A percentile compares a stretch with the other conserved stretches of the same genome.
Evolutionary conservation across 2,113 vertebrate species (phyloP).

Genomic region (Muntiacus reevesi): DNA sequence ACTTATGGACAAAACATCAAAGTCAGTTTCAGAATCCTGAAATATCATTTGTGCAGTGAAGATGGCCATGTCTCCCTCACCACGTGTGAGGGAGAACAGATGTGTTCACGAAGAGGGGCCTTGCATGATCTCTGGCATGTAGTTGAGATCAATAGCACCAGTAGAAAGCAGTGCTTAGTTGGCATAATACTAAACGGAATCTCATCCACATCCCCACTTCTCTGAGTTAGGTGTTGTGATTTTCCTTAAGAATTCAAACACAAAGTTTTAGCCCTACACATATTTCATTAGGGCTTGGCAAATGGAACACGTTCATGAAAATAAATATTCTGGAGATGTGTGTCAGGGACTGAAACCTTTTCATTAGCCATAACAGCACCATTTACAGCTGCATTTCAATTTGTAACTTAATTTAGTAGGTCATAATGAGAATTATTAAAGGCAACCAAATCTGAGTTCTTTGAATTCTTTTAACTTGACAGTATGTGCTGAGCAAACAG

Average conservation of each 20-base stretch:
- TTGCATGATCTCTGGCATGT: neutral
- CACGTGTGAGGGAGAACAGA: neutral
- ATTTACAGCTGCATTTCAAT: slow-evolving; percentile 33
- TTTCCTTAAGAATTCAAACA: slow-evolving; percentile 22
- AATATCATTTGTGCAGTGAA: neutral
- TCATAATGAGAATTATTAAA: slow-evolving; percentile 40
- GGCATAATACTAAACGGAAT: slow-evolving; percentile 18
- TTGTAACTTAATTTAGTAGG: slow-evolving; percentile 51
- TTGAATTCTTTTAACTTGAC: slow-evolving; percentile 56
- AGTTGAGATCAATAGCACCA: neutral
- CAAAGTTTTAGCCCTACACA: neutral
- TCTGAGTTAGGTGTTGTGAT: neutral
- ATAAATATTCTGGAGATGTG: slow-evolving; percentile 14
- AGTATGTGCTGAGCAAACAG: slow-evolving; percentile 34
- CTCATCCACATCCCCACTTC: neutral
- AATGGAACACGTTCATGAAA: slow-evolving; percentile 30
- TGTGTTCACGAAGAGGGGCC: neutral
- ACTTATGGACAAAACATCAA: neutral
- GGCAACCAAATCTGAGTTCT: slow-evolving; percentile 47
- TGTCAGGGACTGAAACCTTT: slow-evolving; percentile 45
- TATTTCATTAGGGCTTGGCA: slow-evolving; percentile 44
- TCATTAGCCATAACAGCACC: neutral
- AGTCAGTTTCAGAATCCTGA: neutral
- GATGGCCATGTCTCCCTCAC: neutral
- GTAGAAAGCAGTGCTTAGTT: slow-evolving; percentile 11